These are phyloP conservation scores for Cheilosia impressa DNA, from an alignment of 2,888 invertebrate species.

Conservation along the genomic window DNA sequence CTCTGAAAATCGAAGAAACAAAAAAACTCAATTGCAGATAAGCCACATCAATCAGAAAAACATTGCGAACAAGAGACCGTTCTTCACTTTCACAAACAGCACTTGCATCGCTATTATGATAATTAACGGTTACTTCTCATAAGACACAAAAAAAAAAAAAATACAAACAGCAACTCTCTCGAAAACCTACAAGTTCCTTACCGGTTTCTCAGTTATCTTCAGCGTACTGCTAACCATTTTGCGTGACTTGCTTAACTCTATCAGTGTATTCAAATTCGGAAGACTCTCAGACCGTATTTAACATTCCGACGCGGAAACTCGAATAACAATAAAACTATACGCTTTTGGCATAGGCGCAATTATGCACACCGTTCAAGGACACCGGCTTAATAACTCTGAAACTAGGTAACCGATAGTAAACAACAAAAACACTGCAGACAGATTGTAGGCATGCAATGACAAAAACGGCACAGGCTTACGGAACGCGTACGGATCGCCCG, in stretches of 20 bases:
- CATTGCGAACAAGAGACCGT: background rate
- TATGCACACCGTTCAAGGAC: constrained; percentile 45
- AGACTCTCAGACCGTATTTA: constrained; percentile 21
- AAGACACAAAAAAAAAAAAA: background rate
- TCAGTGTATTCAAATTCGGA: constrained; percentile 9
- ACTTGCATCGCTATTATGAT: background rate
- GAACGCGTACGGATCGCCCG: constrained; percentile 21
- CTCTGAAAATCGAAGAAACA: background rate
- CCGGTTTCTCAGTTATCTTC: constrained; percentile 78
- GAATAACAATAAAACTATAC: constrained; percentile 36
- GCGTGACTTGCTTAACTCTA: constrained; percentile 2
- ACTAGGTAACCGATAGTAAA: background rate
- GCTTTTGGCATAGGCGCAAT: constrained; percentile 36
- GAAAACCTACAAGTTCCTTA: constrained; percentile 67
- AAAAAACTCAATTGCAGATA: background rate
- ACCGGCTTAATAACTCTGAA: constrained; percentile 12
- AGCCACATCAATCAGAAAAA: background rate
- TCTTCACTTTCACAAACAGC: constrained; percentile 54
- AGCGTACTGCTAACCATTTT: constrained; percentile 79
- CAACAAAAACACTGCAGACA: background rate
- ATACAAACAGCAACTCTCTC: constrained; percentile 32
- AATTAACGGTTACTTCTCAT: background rate
- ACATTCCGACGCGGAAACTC: constrained; percentile 58
- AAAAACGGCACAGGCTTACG: background rate
- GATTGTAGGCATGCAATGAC: background rate